Base-by-base conservation (phyloP, 2,888 invertebrate species). In the Drosophila recens region DNA sequence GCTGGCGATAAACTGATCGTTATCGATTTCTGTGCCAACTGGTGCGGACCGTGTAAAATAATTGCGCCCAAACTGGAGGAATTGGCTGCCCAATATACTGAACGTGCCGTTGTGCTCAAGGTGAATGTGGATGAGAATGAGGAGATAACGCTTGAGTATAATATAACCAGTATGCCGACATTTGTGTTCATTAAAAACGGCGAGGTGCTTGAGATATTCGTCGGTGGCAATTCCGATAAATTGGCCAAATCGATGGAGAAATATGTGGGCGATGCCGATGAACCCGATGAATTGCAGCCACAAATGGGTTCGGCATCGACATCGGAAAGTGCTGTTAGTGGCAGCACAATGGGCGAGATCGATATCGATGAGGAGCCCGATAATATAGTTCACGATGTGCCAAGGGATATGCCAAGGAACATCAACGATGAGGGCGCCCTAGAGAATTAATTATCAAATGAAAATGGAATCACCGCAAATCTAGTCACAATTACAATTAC, bases 31-130 rank as follows among this genome's bases (percentile, higher is more conserved):
- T 97, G 95, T 93, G 98, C 97, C 52, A 95, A 95, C 57, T 98
- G 98, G 98, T 98, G 98, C 91, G 97, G 97, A 0, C 98, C 98
- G 1, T 98, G 98, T 94, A 97, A 96, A 93, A 94, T 95, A 93
- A 97, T 98, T 90, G 95, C 95, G 1, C 97, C 97, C 27, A 95
- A 95, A 82, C 93, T 97, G 30, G 96, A 96, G 82, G 96, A 95
- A 90, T 91, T 96, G 77, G 94, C 96, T 6, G 88, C 91, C 0
- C 94, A 94, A 82, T 94, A 94, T 91, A 92, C 93, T 0, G 94
- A 95, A 93, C 94, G 91, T 79, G 90, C 85, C 4, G 66, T 86
- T 6, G 76, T 88, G 0, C 64, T 87, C 0, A 76, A 91, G 77
- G 96, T 98, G 9, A 97, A 98, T 92, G 97, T 98, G 0, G 97